phyloP scores from a whole-genome alignment of 2,113 vertebrate species.

The Anguilla rostrata region DNA sequence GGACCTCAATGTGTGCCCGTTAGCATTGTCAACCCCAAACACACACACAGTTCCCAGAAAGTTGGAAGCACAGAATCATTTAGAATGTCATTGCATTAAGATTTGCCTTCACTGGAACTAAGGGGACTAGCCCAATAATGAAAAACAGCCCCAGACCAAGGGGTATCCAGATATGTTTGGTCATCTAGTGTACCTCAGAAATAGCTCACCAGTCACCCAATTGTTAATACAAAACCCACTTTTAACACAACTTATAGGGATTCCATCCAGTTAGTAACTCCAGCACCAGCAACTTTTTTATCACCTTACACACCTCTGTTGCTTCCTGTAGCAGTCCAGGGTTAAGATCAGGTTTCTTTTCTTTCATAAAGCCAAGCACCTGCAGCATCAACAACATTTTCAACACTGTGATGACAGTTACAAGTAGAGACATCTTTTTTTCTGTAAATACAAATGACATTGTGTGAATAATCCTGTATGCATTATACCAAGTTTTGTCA shows the following conservation, averaged over 20 bases:
- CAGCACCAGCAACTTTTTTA: slow-evolving; percentile 10
- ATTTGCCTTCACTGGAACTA: no score
- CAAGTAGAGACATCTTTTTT: background rate
- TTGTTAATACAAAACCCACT: background rate
- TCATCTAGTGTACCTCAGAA: background rate
- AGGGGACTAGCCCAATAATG: no score
- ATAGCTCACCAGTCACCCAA: background rate
- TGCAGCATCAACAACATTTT: slow-evolving; percentile 26
- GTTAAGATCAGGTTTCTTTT: slow-evolving; percentile 26
- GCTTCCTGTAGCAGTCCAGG: slow-evolving; percentile 43
- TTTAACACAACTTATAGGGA: background rate
- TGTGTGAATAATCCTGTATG: background rate
- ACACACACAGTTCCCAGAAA: no score
- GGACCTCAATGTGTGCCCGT: no score
- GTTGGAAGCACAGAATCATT: no score
- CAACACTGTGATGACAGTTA: background rate
- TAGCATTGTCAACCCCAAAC: no score
- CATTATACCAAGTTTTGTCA: background rate
- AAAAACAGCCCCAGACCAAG: no score
- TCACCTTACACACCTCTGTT: slow-evolving; percentile 36
- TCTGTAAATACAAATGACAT: background rate
- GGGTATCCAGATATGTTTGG: no score
- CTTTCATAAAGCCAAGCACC: slow-evolving; percentile 56
- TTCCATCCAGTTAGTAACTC: slow-evolving; percentile 30
- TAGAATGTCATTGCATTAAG: no score